phyloP scores from a whole-genome alignment of 2,113 vertebrate genomes.

The Entomyzon cyanotis region DNA sequence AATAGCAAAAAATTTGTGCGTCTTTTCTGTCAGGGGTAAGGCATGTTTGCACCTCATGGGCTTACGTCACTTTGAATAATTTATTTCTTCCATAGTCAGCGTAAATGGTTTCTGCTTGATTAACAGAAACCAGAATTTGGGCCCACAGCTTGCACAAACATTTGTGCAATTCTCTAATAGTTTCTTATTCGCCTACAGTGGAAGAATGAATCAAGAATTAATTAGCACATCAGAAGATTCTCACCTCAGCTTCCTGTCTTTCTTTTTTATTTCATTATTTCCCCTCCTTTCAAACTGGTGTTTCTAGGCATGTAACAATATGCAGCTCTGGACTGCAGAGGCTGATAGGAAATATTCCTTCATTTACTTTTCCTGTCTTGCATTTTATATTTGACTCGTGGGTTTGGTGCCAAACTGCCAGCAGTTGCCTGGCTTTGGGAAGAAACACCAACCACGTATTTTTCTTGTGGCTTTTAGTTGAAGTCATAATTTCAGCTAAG shows the following conservation, averaged over 20 bases:
- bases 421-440: not conserved
- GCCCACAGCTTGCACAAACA: not conserved
- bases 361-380: not conserved
- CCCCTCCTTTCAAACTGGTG: not conserved
- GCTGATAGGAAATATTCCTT: conserved; percentile 9
- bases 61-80: not conserved
- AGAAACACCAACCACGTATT: not conserved
- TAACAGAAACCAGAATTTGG: conserved; percentile 31
- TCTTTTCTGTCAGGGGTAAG: not conserved
- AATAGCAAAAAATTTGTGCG: not conserved
- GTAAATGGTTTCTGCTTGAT: not conserved
- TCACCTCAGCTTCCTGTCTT: conserved; percentile 53
- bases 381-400: not conserved
- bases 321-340: not conserved
- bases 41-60: not conserved
- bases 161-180: conserved; percentile 44
- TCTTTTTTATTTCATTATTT: conserved; percentile 40
- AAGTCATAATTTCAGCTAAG: not conserved
- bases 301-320: conserved; percentile 28
- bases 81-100: conserved; percentile 26
- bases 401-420: not conserved
- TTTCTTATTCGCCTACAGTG: conserved; percentile 15
- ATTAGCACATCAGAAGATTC: conserved; percentile 55
- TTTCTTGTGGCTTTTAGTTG: not conserved
- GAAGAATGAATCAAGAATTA: conserved; percentile 60